Evolutionary conservation across 2,797 vertebrate species (phyloP).

Genomic region (Argyrosomus regius): DNA sequence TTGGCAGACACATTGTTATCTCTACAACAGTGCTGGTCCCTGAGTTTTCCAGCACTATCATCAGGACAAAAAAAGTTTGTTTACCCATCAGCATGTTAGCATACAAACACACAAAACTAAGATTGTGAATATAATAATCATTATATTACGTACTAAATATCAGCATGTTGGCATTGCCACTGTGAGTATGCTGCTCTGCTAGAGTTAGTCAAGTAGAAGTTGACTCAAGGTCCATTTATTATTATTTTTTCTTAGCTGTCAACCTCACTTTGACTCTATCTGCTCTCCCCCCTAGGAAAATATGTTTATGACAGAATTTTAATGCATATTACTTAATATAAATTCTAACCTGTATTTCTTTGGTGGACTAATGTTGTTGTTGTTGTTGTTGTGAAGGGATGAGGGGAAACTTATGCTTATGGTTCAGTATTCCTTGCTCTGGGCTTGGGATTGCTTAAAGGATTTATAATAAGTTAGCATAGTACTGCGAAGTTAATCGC

Average conservation of each 20-base stretch:
- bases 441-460: background rate
- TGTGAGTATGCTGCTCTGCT: background rate
- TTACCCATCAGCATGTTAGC: background rate
- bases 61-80: background rate
- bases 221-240: background rate
- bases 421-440: background rate
- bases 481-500: background rate
- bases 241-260: background rate
- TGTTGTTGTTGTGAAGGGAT: background rate
- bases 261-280: background rate
- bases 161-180: background rate
- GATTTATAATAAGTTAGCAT: background rate
- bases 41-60: background rate
- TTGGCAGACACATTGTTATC: background rate
- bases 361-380: conserved; percentile 33
- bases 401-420: conserved; percentile 6
- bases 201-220: background rate
- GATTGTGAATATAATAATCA: background rate
- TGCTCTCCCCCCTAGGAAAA: background rate
- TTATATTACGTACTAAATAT: background rate
- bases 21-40: background rate
- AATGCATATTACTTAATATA: background rate
- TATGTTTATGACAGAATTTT: background rate
- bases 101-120: background rate
- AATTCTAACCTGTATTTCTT: conserved; percentile 17